Base-by-base conservation (phyloP, 2,797 vertebrate genomes). In the Synanceia verrucosa region DNA sequence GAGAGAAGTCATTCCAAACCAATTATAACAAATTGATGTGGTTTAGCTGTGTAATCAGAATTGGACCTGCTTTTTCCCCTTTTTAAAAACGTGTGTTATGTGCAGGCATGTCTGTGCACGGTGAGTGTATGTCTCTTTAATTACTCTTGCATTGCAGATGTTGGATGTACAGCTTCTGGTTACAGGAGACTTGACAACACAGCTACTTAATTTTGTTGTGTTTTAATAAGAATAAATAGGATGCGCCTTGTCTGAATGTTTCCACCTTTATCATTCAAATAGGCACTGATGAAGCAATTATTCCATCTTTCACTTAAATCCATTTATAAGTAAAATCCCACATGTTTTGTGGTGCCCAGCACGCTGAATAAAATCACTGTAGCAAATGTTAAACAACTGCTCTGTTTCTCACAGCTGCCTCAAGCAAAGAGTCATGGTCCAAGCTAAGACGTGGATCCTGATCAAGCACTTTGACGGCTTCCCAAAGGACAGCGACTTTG, bases 401-500 rank as follows among this genome's bases (percentile, higher is more conserved):
- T 65, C 33, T 7, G 1, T 61, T 37, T 36, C 21, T 56, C 34
- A 59, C 59, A 80, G 79, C 51, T 56, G 58, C 23, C n/a, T 3
- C 9, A 36, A 52, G 56, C 28, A 68, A 66, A 67, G 24, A 85
- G 94, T 21, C 73, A 98, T 95, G 95, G 93, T 96, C 57, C 86
- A 57, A 76, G 93, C 96, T 5, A 95, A 95, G 89, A 87, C 4
- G 0, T 98, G 97, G 97, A 75, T 83, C 55, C 91, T 98, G 68
- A 92, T 85, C 86, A 94, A 95, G 53, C 93, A 96, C 65, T 99
- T 99, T 82, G 91, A 95, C 1, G 94, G 95, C 56, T 88, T 89
- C 58, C 96, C 97, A 10, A 95, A 94, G 82, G 31, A 65, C 8
- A 91, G 89, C 2, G 63, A 99, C 88, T 97, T 99, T 47, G 92